These are phyloP conservation scores for Sebastes kiyomatsui DNA, from an alignment of 2,797 vertebrate species.

Conservation along the genomic window DNA sequence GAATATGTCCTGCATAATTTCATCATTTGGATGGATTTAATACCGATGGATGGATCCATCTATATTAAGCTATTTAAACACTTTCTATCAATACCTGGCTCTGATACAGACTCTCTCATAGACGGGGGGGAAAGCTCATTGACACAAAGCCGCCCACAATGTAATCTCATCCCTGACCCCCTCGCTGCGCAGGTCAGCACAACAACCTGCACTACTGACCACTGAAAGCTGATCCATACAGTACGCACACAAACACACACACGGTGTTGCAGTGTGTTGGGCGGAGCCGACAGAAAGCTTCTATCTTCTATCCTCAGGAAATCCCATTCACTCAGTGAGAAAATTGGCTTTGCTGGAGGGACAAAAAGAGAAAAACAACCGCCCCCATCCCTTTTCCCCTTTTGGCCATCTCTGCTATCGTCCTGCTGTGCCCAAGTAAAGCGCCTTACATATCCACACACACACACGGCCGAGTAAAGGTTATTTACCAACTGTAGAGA, in stretches of 20 bases:
- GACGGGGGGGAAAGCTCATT: slow-evolving; percentile 8
- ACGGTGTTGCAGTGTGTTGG: slow-evolving; percentile 1
- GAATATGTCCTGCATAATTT: background rate
- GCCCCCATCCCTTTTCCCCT: slow-evolving; percentile 6
- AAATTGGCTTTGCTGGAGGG: slow-evolving; percentile 66
- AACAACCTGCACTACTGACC: slow-evolving; percentile 38
- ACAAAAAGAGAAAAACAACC: slow-evolving; percentile 47
- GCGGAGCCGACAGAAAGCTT: slow-evolving; percentile 34
- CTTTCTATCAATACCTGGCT: slow-evolving; percentile 9
- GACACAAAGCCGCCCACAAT: slow-evolving; percentile 30
- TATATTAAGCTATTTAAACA: background rate
- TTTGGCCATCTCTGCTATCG: slow-evolving; percentile 27
- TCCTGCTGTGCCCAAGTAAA: slow-evolving; percentile 51
- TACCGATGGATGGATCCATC: background rate
- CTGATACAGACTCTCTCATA: background rate
- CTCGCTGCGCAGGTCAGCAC: slow-evolving; percentile 31
- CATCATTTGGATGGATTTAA: background rate
- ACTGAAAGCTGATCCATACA: slow-evolving; percentile 25
- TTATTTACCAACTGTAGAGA: slow-evolving; percentile 63
- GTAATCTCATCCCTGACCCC: slow-evolving; percentile 62
- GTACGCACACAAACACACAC: background rate
- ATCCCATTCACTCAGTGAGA: slow-evolving; percentile 67
- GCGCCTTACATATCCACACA: slow-evolving; percentile 40
- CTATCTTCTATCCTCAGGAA: slow-evolving; percentile 58
- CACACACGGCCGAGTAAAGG: slow-evolving; percentile 41